These are phyloP conservation scores for Brenthis daphne DNA, from an alignment of 2,888 invertebrate species.

Conservation along the genomic window DNA sequence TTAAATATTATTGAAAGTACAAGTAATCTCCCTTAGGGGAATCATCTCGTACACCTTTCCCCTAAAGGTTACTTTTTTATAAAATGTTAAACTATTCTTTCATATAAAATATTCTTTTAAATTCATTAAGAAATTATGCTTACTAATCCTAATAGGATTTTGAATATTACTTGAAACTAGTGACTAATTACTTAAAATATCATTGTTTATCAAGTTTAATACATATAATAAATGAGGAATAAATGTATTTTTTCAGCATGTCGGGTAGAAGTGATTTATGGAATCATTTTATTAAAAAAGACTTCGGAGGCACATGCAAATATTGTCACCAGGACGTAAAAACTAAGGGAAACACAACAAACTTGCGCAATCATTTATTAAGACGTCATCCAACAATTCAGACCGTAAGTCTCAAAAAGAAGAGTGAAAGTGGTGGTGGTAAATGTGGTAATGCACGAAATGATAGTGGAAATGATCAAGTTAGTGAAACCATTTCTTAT, in stretches of 20 bases:
- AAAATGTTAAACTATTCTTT: too few relatives aligned
- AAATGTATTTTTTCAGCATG: slow-evolving; percentile 33
- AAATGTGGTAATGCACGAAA: slow-evolving; percentile 41
- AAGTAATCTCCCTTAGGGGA: too few relatives aligned
- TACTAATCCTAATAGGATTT: too few relatives aligned
- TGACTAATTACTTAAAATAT: slow-evolving; percentile 26
- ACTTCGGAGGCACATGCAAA: slow-evolving; percentile 39
- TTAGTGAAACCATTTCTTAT: slow-evolving; percentile 4
- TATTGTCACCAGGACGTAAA: slow-evolving; percentile 40
- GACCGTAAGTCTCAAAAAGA: slow-evolving; percentile 39
- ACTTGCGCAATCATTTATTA: slow-evolving; percentile 44
- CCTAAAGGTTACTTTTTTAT: too few relatives aligned
- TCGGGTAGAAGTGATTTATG: slow-evolving; percentile 40
- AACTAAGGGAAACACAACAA: slow-evolving; percentile 43
- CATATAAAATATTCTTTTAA: too few relatives aligned
- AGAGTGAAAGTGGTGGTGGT: slow-evolving; percentile 40
- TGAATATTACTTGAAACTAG: not conserved
- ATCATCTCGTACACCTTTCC: too few relatives aligned
- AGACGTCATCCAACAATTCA: slow-evolving; percentile 42
- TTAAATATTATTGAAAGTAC: too few relatives aligned
- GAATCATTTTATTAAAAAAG: slow-evolving; percentile 42
- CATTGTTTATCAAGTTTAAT: slow-evolving; percentile 34
- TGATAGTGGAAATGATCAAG: slow-evolving; percentile 35
- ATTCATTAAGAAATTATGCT: too few relatives aligned
- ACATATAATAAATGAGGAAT: not conserved